Conservation (phyloP, 2,113 vertebrate species). For the Hystrix brachyura region DNA sequence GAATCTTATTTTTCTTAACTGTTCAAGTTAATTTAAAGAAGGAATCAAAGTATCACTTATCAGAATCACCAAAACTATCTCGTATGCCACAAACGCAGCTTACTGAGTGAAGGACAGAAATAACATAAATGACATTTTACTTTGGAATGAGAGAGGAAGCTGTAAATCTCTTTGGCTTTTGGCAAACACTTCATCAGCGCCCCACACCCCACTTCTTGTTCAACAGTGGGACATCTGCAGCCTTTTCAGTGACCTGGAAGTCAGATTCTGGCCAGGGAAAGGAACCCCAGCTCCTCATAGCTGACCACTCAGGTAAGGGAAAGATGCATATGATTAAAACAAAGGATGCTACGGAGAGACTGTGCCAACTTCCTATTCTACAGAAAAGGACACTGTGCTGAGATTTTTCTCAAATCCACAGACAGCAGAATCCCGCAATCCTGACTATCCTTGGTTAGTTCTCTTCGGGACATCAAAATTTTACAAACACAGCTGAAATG, state of each 20-base stretch:
- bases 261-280: background rate
- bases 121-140: background rate
- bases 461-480: background rate
- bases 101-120: background rate
- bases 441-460: background rate
- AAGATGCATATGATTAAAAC: background rate
- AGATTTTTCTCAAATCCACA: background rate
- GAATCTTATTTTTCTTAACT: slow-evolving; percentile 38
- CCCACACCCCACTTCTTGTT: background rate
- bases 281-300: background rate
- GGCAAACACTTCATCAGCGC: background rate
- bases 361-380: background rate
- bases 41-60: background rate
- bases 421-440: background rate
- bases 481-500: background rate
- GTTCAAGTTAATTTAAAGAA: slow-evolving; percentile 4
- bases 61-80: slow-evolving; percentile 6
- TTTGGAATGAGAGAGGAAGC: slow-evolving; percentile 3
- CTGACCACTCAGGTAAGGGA: background rate
- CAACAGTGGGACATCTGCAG: background rate
- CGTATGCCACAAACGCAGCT: background rate
- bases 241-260: background rate
- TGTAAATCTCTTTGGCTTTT: background rate
- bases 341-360: background rate
- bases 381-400: background rate